Conservation (phyloP, 2,113 vertebrate species). For the Syngnathus typhle region DNA sequence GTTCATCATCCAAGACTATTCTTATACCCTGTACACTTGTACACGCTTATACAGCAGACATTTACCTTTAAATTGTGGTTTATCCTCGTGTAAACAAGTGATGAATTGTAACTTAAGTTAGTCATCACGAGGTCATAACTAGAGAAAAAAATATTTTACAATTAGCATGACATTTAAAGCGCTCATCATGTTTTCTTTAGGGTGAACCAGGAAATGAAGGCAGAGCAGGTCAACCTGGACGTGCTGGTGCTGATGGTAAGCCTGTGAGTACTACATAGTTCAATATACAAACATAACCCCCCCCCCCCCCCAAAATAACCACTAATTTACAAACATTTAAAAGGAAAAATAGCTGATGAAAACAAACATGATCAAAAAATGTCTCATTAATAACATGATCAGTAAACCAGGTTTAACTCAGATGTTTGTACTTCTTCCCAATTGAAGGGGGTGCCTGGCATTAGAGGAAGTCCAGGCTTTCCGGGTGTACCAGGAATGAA, state of each 20-base stretch:
- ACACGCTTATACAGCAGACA: neutral
- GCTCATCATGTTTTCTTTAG: constrained; percentile 54
- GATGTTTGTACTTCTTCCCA: constrained; percentile 4
- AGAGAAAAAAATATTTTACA: neutral
- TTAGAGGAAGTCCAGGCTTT: constrained; percentile 76
- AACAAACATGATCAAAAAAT: neutral
- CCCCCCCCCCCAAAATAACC: neutral
- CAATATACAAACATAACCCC: constrained; percentile 57
- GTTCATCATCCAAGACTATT: too few species aligned
- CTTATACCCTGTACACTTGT: too few species aligned
- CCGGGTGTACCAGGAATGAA: constrained; percentile 78
- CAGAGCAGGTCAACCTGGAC: constrained; percentile 80
- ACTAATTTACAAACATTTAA: constrained; percentile 34
- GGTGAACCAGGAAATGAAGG: constrained; percentile 81
- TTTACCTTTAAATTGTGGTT: neutral
- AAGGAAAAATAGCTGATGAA: constrained; percentile 10
- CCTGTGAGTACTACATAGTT: constrained; percentile 99
- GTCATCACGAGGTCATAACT: neutral
- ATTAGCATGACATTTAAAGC: neutral
- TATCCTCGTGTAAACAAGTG: neutral
- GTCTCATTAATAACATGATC: neutral
- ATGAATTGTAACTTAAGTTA: neutral
- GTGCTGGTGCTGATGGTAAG: constrained; percentile 98
- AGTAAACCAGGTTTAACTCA: constrained; percentile 20
- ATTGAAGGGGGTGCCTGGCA: constrained; percentile 80